Evolutionary conservation across 2,888 invertebrate genomes (phyloP).

Genomic region (Pelosia muscerda): DNA sequence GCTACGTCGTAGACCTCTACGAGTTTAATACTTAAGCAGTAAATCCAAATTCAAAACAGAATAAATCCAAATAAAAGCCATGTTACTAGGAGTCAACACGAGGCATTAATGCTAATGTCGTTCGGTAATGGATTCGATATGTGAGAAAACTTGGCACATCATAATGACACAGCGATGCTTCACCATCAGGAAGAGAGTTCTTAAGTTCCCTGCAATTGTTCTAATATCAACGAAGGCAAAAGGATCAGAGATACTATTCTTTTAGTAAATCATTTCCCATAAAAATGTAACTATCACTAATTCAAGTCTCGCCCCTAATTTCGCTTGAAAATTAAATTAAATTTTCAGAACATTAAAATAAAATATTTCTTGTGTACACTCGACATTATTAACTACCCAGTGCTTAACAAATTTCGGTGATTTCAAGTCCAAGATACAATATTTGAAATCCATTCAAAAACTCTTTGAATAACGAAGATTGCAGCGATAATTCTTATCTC

Average conservation of each 20-base stretch:
- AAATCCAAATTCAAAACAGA: background rate
- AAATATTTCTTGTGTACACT: too few relatives aligned
- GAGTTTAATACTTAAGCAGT: too few relatives aligned
- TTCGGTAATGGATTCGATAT: background rate
- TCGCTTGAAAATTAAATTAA: too few relatives aligned
- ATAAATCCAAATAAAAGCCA: slow-evolving; percentile 3
- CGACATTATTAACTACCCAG: too few relatives aligned
- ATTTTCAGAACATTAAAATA: too few relatives aligned
- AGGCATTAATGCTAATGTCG: background rate
- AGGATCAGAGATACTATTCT: too few relatives aligned
- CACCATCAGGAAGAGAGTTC: background rate
- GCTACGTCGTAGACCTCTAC: slow-evolving; percentile 3
- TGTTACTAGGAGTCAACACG: background rate
- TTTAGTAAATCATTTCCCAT: too few relatives aligned
- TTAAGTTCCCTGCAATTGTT: background rate
- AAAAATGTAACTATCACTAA: too few relatives aligned
- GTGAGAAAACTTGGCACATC: background rate
- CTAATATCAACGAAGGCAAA: too few relatives aligned
- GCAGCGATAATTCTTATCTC: slow-evolving; percentile 1
- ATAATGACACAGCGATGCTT: background rate
- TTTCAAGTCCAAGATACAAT: background rate
- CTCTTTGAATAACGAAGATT: background rate
- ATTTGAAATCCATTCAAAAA: background rate
- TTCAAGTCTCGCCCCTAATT: too few relatives aligned
- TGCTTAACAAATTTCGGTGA: background rate